phyloP scores from a whole-genome alignment of 2,888 invertebrate genomes.

The Argynnis bischoffii region DNA sequence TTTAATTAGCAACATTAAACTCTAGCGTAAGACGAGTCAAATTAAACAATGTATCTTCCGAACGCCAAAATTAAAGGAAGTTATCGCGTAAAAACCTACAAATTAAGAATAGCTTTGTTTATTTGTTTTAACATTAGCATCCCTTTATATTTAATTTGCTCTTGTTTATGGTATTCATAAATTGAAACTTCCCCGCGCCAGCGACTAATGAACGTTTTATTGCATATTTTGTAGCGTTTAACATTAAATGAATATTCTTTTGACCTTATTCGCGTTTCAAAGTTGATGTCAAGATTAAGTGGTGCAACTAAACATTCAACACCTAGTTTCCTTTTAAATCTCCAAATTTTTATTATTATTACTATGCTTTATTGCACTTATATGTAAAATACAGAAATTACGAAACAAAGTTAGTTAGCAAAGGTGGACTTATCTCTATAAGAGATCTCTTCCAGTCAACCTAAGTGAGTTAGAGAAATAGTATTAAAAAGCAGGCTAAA shows the following conservation, averaged over 20 bases:
- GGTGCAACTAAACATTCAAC: no score
- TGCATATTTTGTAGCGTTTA: constrained; percentile 8
- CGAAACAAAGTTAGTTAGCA: no score
- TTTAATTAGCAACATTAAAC: no score
- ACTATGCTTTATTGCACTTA: no score
- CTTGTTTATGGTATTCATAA: constrained; percentile 22
- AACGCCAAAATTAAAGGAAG: constrained; percentile 13
- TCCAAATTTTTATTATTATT: no score
- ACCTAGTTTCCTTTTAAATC: no score
- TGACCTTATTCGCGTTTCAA: neutral
- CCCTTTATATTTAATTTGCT: constrained; percentile 16
- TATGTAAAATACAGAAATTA: no score
- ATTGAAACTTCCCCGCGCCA: neutral
- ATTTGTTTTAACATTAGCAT: constrained; percentile 19
- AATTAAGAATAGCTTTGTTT: constrained; percentile 2
- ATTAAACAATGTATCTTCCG: constrained; percentile 20
- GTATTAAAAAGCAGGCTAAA: no score
- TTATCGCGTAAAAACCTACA: neutral
- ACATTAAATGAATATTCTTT: constrained; percentile 1
- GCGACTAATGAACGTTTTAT: constrained; percentile 1
- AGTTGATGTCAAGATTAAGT: no score
- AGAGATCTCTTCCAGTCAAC: no score
- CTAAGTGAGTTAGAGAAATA: no score
- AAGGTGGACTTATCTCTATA: no score
- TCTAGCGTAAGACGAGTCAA: neutral